Base-by-base conservation (phyloP, 2,113 vertebrate species). In the Rhinopomastus cyanomelas region DNA sequence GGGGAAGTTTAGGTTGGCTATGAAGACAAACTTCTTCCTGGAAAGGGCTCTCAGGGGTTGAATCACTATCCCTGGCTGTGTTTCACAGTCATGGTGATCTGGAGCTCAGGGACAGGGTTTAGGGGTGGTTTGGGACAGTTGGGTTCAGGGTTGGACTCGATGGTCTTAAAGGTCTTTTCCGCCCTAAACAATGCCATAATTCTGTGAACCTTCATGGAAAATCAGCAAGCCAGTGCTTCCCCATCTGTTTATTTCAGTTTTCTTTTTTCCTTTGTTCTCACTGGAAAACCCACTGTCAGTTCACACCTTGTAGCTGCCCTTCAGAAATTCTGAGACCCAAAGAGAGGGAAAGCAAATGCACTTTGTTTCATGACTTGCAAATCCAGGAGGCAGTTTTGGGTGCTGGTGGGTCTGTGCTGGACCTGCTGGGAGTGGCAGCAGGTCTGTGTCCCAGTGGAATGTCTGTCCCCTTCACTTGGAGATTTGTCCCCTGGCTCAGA, bases 251-350 rank as follows among this genome's bases (percentile, higher is more conserved):
- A 30, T 6, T 39, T 4, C 1, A 7, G 3, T 65, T 87, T 44
- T 53, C 8, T 12, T 76, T 48, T 49, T 57, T 23, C 11, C 27
- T 37, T 34, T 3, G 0, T 66, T 32, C 42, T 74, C 27, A 2
- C 3, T 48, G 53, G 42, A 44, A 66, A 64, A 5, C 30, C 16
- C 60, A 9, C 6, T 18, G 32, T 44, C 49, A 2, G 0, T 1
- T 27, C 13, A 1, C 5, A n/a, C 34, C 69, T 64, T n/a, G n/a
- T n/a, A n/a, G n/a, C n/a, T n/a, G n/a, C n/a, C n/a, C n/a, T n/a
- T n/a, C n/a, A n/a, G n/a, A n/a, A n/a, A n/a, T n/a, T n/a, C 49
- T 1, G 9, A 48, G 44, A 8, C 12, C 37, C 37, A 2, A 27
- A 46, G 84, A 53, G 59, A 11, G 60, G 64, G 16, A 23, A n/a